phyloP scores from a whole-genome alignment of 2,888 invertebrate genomes.

The Oxyteleia sp. region DNA sequence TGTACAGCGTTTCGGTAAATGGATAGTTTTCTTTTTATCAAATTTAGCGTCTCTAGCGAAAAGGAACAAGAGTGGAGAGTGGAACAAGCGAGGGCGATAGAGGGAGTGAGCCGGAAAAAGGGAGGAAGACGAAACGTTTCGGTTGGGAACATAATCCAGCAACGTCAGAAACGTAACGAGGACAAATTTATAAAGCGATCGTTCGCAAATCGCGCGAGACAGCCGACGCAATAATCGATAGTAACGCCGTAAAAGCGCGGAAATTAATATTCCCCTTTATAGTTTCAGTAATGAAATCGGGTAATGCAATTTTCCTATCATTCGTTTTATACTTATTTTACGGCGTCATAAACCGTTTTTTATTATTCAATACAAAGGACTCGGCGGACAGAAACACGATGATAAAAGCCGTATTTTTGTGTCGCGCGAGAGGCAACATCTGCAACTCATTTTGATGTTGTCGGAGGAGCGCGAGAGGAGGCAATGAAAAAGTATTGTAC shows the following conservation, averaged over 20 bases:
- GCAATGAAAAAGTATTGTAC: slow-evolving; percentile 33
- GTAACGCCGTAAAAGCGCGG: slow-evolving; percentile 22
- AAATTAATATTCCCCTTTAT: slow-evolving; percentile 53
- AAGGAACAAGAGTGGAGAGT: neutral
- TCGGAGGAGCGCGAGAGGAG: slow-evolving; percentile 5
- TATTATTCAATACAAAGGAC: slow-evolving; percentile 44
- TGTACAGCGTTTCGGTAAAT: slow-evolving; percentile 42
- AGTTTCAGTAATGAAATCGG: slow-evolving; percentile 40
- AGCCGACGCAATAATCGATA: slow-evolving; percentile 31
- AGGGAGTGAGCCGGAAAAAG: neutral
- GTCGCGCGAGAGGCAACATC: slow-evolving; percentile 34
- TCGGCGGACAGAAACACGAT: slow-evolving; percentile 9
- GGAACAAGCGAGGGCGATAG: neutral
- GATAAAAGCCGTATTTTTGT: slow-evolving; percentile 50
- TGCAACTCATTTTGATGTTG: slow-evolving; percentile 51
- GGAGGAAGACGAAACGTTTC: neutral
- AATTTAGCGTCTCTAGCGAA: slow-evolving; percentile 37
- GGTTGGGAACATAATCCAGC: slow-evolving; percentile 13
- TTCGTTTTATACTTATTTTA: slow-evolving; percentile 44
- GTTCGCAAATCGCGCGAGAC: slow-evolving; percentile 5
- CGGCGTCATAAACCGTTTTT: slow-evolving; percentile 46
- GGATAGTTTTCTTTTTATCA: slow-evolving; percentile 55
- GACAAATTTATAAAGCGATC: slow-evolving; percentile 20
- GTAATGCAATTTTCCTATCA: slow-evolving; percentile 45
- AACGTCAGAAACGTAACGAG: neutral